Percentiles rank a stretch among this genome's conserved stretches.
These are phyloP conservation scores for Lypha dubia DNA, from an alignment of 2,888 invertebrate genomes.

Conservation along the genomic window DNA sequence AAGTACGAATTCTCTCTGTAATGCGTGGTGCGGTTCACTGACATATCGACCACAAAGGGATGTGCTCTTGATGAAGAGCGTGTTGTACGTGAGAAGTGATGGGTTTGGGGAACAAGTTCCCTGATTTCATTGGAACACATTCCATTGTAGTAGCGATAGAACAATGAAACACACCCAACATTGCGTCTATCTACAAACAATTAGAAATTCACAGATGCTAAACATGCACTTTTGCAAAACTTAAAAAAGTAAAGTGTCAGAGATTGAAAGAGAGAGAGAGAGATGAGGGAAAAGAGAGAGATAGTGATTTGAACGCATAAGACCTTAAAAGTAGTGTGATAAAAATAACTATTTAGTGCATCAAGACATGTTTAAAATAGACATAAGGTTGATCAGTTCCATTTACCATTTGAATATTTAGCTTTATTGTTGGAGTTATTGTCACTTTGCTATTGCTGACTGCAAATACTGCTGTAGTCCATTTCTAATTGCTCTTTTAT, in stretches of 20 bases:
- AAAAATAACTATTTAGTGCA: conserved; percentile 68
- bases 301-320: conserved; percentile 10
- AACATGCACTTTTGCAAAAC: conserved; percentile 8
- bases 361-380: conserved; percentile 62
- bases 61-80: too few relatives aligned
- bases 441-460: conserved; percentile 27
- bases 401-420: conserved; percentile 45
- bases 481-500: conserved; percentile 23
- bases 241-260: conserved; percentile 14
- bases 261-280: too few relatives aligned
- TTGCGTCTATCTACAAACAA: conserved; percentile 15
- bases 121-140: too few relatives aligned
- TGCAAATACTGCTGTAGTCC: conserved; percentile 12
- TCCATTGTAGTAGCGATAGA: too few relatives aligned
- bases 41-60: too few relatives aligned
- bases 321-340: conserved; percentile 42
- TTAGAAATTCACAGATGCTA: conserved; percentile 39
- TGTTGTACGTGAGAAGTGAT: too few relatives aligned
- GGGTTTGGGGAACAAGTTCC: too few relatives aligned
- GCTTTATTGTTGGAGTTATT: conserved; percentile 35
- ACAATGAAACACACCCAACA: too few relatives aligned
- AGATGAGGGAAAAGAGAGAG: too few relatives aligned
- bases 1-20: too few relatives aligned
- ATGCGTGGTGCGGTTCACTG: too few relatives aligned
- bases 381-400: conserved; percentile 63